These are phyloP conservation scores for Lathronympha strigana DNA, from an alignment of 2,888 invertebrate species.

Conservation along the genomic window DNA sequence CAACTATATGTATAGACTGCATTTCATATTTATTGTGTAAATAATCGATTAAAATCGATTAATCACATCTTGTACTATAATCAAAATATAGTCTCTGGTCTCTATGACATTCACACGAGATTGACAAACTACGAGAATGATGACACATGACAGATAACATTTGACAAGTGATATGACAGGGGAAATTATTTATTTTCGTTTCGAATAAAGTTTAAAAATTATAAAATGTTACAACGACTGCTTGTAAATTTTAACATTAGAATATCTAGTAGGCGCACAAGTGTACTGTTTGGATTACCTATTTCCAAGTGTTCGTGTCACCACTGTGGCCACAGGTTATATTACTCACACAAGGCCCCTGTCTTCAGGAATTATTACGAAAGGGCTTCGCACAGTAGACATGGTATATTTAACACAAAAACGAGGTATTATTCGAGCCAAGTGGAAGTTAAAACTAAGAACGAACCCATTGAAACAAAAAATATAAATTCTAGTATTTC, in stretches of 20 bases:
- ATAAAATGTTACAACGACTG: constrained; percentile 71
- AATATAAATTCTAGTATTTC: constrained; percentile 60
- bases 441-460: constrained; percentile 70
- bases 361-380: constrained; percentile 67
- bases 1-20: no score
- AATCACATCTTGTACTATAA: no score
- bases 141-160: constrained; percentile 24
- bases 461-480: constrained; percentile 56
- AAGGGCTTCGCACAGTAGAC: constrained; percentile 60
- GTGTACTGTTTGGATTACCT: constrained; percentile 59
- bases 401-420: constrained; percentile 61
- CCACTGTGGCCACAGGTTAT: constrained; percentile 72
- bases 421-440: constrained; percentile 69
- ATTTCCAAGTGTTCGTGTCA: constrained; percentile 62
- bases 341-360: constrained; percentile 65
- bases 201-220: constrained; percentile 51
- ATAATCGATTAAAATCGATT: no score
- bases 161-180: constrained; percentile 39
- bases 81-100: no score
- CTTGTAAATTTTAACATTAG: constrained; percentile 67
- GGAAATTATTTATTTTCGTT: constrained; percentile 40
- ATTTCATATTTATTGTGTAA: no score
- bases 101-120: neutral
- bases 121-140: neutral
- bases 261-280: constrained; percentile 63